Evolutionary conservation across 2,888 invertebrate genomes (phyloP).

Genomic region (Trissoscelio sp.): DNA sequence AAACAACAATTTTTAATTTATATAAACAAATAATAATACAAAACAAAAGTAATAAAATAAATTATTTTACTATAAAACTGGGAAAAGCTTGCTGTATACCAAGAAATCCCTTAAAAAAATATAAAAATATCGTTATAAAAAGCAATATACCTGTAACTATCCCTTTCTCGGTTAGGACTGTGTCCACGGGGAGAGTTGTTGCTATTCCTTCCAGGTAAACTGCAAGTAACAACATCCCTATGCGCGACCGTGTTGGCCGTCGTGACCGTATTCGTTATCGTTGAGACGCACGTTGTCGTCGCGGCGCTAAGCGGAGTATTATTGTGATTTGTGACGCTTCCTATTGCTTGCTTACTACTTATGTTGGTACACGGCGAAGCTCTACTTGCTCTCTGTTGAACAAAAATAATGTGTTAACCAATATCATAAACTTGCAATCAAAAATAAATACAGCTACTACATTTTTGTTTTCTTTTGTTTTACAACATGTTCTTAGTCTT

Average conservation of each 20-base stretch:
- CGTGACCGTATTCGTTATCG: conserved; percentile 83
- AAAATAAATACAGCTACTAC: background rate
- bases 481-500: too few species aligned
- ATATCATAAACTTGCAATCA: conserved; percentile 24
- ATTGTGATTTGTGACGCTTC: conserved; percentile 74
- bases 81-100: background rate
- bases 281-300: conserved; percentile 82
- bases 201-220: conserved; percentile 84
- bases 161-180: conserved; percentile 91
- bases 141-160: conserved; percentile 90
- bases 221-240: conserved; percentile 83
- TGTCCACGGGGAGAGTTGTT: conserved; percentile 91
- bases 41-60: too few species aligned
- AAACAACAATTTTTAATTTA: too few species aligned
- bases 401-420: conserved; percentile 29
- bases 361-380: conserved; percentile 82
- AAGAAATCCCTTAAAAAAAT: background rate
- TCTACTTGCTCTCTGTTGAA: conserved; percentile 80
- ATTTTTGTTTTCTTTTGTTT: conserved; percentile 1
- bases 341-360: conserved; percentile 79
- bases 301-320: conserved; percentile 81
- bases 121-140: conserved; percentile 7
- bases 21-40: too few species aligned
- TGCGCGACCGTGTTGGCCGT: conserved; percentile 84
- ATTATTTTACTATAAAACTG: too few species aligned